Conservation (phyloP, 2,797 vertebrate genomes). For the Characodon lateralis region DNA sequence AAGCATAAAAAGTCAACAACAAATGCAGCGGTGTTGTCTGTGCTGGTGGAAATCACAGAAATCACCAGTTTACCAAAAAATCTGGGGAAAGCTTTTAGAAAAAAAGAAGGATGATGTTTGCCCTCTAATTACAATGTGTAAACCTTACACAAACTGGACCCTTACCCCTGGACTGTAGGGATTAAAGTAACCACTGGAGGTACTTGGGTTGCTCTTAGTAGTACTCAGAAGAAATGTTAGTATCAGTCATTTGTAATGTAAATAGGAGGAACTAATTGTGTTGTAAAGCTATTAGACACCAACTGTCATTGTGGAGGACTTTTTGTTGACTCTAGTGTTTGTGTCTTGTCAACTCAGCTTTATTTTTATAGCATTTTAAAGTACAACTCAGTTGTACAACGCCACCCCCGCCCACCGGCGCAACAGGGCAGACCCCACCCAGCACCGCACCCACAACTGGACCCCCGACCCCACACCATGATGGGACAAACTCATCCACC, state of each 20-base stretch:
- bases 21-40: neutral
- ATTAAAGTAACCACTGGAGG: neutral
- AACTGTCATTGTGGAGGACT: neutral
- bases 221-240: neutral
- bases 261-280: neutral
- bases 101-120: neutral
- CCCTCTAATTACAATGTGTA: neutral
- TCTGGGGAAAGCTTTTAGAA: neutral
- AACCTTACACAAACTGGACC: neutral
- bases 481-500: too few species aligned
- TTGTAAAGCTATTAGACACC: neutral
- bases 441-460: too few species aligned
- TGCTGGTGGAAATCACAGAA: neutral
- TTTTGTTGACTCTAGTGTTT: neutral
- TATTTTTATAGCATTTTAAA: too few species aligned
- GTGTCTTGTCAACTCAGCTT: too few species aligned
- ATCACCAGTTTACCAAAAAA: neutral
- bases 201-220: neutral
- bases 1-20: neutral
- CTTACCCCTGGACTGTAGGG: neutral
- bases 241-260: neutral
- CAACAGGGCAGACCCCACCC: too few species aligned
- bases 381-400: too few species aligned
- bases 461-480: too few species aligned
- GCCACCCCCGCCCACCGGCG: too few species aligned